Evolutionary conservation across 2,888 invertebrate genomes (phyloP).

Genomic region (Caenorhabditis sp.): DNA sequence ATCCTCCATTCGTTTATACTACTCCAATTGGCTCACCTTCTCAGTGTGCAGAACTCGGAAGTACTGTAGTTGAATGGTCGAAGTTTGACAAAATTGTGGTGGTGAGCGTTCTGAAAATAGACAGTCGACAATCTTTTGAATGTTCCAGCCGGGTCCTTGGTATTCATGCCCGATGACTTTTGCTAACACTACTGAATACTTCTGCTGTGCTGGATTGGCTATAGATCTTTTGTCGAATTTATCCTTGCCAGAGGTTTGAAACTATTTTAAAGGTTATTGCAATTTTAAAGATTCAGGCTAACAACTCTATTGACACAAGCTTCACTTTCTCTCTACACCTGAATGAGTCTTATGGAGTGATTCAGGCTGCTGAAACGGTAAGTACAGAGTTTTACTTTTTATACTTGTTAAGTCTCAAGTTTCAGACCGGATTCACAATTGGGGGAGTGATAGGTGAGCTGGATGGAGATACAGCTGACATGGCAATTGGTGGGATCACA

Average conservation of each 20-base stretch:
- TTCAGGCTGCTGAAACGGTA: slow-evolving; percentile 71
- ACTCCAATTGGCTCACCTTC: slow-evolving; percentile 66
- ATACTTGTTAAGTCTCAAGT: not conserved
- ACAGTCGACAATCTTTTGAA: not conserved
- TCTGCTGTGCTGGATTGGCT: slow-evolving; percentile 80
- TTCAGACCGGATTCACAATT: slow-evolving; percentile 58
- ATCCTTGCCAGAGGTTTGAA: slow-evolving; percentile 70
- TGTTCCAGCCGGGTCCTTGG: slow-evolving; percentile 79
- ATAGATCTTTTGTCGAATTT: slow-evolving; percentile 78
- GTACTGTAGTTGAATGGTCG: slow-evolving; percentile 63
- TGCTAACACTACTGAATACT: slow-evolving; percentile 68
- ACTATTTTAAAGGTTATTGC: not conserved
- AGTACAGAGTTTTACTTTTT: not conserved
- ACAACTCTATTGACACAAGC: slow-evolving; percentile 73
- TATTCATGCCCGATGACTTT: slow-evolving; percentile 73
- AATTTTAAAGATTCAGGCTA: slow-evolving; percentile 35
- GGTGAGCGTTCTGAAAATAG: slow-evolving; percentile 58
- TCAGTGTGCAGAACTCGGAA: slow-evolving; percentile 72
- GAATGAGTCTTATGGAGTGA: slow-evolving; percentile 78
- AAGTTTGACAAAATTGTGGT: slow-evolving; percentile 67
- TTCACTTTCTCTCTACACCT: slow-evolving; percentile 80
- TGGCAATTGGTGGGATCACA: slow-evolving; percentile 88
- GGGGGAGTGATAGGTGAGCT: slow-evolving; percentile 78
- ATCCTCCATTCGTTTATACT: slow-evolving; percentile 81
- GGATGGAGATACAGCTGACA: slow-evolving; percentile 78